Evolutionary conservation across 2,888 invertebrate genomes (phyloP), one percentile per base, ranked within the genome.

Genomic region (Lasioglossum vierecki): DNA sequence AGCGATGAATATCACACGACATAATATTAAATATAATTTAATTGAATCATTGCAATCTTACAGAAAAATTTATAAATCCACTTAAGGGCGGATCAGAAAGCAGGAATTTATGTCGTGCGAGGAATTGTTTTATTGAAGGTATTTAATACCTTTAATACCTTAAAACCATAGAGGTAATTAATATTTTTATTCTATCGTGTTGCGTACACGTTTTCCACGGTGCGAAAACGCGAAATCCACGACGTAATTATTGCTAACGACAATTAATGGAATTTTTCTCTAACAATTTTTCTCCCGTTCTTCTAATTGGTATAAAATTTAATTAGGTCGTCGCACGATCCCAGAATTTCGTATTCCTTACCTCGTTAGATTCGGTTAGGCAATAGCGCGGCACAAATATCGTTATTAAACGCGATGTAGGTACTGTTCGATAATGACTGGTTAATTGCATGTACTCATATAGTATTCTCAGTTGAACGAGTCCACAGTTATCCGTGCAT

Each of bases 261-360:
- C 39, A 68, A 68, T 68, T 68, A 68, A 68, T 39, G 68, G 39
- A 68, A 68, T 35, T 18, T 68, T 68, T 68, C 35, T 22, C 9
- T 39, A 39, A 39, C 39, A 68, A 39, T 39, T 39, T 68, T 68
- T 35, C 22, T 22, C 68, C 39, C 9, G 39, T 39, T 11, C 35
- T 9, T 39, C 22, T 68, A 68, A 68, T 39, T 68, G 35, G 35
- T 18, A 68, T 39, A 68, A 39, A 8, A 68, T 22, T 68, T 22
- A 68, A 68, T 68, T 39, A 39, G 18, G 4, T 35, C 9, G 22
- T 68, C 11, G 1, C 39, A 11, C 39, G 39, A 35, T 39, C 18
- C 8, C 22, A 39, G 35, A 68, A 68, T 68, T 22, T 39, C 18
- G 22, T 2, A 2, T 22, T 68, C 8, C 22, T 68, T 35, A 39